Evolutionary conservation across 2,113 vertebrate genomes (phyloP), one percentile per base, ranked within the genome.

Genomic region (Rhagologus leucostigma): DNA sequence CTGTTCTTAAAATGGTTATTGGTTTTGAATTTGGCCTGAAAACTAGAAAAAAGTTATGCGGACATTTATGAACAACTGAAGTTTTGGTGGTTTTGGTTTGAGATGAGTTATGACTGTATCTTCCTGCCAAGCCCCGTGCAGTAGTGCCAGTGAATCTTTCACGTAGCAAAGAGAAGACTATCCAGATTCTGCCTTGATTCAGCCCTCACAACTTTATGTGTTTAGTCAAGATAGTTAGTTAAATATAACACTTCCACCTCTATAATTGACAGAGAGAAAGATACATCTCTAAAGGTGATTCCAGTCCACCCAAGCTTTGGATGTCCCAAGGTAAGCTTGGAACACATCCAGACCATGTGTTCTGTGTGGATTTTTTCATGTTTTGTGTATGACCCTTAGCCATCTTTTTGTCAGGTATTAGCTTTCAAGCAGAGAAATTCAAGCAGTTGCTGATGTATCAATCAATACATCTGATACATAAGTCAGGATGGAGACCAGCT

Each of bases 101-200:
- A 55, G 17, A 20, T 23, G 60, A 44, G 3, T 52, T 77, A 55
- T 42, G 27, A 71, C 26, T 41, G 3, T 71, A 46, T 26, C 21
- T 13, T 53, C 11, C 37, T 76, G 37, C 27, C 19, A 35, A 83
- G 7, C 14, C 9, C 8, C 0, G 0, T 53, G 29, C 32, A 87
- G 33, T 22, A 76, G 30, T n/a, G 19, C 19, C 44, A 46, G 42
- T n/a, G 52, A 71, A 41, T 57, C 52, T 27, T 80, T 55, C 32
- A 11, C 22, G 24, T 6, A 17, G 3, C 16, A 49, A n/a, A 76
- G 19, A 37, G 22, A 89, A 68, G 44, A 30, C 1, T 49, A 17
- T 20, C 26, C 80, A 39, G 8, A 29, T 49, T 76, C 35, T 84
- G 23, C 16, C 57, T 53, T 41, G 26, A 53, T 55, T 53, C 47